Evolutionary conservation across 2,797 vertebrate genomes (phyloP).

Genomic region (Vireo griseus): DNA sequence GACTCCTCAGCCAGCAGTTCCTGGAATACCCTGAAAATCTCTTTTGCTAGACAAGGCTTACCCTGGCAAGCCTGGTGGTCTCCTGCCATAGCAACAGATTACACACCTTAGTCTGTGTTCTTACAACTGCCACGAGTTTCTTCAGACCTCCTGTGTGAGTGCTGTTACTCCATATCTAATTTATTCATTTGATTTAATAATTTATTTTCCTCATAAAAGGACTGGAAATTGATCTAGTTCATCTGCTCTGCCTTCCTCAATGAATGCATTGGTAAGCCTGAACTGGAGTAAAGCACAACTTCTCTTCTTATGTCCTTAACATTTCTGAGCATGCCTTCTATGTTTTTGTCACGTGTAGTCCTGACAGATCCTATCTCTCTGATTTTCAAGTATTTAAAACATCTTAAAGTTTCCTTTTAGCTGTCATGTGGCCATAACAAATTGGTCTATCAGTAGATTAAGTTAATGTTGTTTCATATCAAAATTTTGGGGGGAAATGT

Average conservation of each 20-base stretch:
- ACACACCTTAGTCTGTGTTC: background rate
- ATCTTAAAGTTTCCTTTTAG: background rate
- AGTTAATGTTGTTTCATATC: background rate
- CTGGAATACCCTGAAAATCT: background rate
- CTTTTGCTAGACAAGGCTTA: background rate
- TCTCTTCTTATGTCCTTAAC: background rate
- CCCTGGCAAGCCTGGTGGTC: background rate
- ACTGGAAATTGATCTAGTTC: background rate
- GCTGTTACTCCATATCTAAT: background rate
- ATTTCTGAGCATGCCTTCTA: background rate
- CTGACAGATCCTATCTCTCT: background rate
- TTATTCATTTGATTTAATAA: background rate
- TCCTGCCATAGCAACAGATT: background rate
- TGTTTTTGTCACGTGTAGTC: background rate
- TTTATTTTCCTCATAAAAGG: background rate
- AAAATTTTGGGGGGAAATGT: background rate
- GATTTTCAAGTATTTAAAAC: background rate
- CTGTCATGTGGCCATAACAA: rapidly evolving
- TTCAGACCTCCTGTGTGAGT: background rate
- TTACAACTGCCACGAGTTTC: background rate
- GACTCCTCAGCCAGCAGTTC: background rate
- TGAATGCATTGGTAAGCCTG: background rate
- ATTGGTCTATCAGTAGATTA: background rate
- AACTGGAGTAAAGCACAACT: background rate
- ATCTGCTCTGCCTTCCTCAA: background rate